Percentiles rank a stretch among this genome's conserved stretches.
Conservation (phyloP, 2,113 vertebrate species). For the Charadrius vociferus region DNA sequence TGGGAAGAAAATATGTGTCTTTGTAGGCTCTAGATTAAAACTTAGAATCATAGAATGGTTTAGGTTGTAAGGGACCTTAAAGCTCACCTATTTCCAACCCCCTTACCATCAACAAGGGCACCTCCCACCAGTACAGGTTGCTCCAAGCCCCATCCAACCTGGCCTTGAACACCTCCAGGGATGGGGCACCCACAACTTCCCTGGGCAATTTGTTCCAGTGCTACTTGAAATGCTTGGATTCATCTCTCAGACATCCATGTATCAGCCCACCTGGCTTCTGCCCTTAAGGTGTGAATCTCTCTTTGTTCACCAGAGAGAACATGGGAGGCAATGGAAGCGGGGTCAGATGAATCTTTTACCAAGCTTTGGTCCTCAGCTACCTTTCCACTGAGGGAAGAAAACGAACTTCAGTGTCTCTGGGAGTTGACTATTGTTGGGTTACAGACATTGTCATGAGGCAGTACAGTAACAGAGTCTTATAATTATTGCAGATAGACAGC, state of each 20-base stretch:
- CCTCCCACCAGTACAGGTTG: too few relatives aligned
- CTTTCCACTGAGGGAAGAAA: background rate
- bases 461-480: background rate
- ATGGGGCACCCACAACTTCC: too few relatives aligned
- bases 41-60: too few relatives aligned
- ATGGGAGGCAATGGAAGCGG: background rate
- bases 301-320: background rate
- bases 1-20: background rate
- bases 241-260: background rate
- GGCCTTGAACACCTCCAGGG: too few relatives aligned
- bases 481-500: background rate
- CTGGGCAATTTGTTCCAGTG: too few relatives aligned
- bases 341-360: background rate
- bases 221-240: background rate
- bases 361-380: background rate
- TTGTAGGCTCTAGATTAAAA: background rate
- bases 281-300: background rate
- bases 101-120: too few relatives aligned
- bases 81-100: too few relatives aligned
- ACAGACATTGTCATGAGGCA: background rate
- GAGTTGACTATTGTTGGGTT: background rate
- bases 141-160: too few relatives aligned
- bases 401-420: accelerated
- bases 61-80: too few relatives aligned
- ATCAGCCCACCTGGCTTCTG: background rate